These are phyloP conservation scores for Parasteatoda tepidariorum DNA, from an alignment of 1,140 invertebrate species.

Conservation along the genomic window DNA sequence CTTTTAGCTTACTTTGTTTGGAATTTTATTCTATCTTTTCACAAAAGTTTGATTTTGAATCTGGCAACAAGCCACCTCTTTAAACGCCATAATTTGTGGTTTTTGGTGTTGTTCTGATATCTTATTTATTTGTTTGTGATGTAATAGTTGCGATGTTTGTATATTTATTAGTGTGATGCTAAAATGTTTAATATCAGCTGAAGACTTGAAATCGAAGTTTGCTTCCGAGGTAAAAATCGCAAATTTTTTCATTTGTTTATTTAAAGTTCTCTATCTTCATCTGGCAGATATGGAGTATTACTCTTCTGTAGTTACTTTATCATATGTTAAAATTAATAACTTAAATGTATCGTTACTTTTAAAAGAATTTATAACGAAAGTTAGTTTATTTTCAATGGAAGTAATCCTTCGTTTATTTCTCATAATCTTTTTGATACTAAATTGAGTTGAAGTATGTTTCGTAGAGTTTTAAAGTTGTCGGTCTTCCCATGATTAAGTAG, in stretches of 20 bases:
- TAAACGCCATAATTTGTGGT: conserved; percentile 59
- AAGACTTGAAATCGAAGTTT: conserved; percentile 42
- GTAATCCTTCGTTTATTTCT: not conserved
- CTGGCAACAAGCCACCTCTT: conserved; percentile 24
- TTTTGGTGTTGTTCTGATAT: conserved; percentile 9
- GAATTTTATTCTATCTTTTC: too few relatives aligned
- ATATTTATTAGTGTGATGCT: conserved; percentile 45
- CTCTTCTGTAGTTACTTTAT: not conserved
- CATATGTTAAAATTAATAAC: not conserved
- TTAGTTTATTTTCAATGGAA: not conserved
- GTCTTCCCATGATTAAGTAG: too few relatives aligned
- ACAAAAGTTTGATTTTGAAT: too few relatives aligned
- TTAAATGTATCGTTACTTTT: not conserved
- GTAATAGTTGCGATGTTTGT: not conserved
- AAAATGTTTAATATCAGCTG: conserved; percentile 52
- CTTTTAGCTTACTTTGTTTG: too few relatives aligned
- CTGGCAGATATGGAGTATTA: conserved; percentile 22
- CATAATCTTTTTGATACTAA: not conserved
- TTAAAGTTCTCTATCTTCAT: not conserved
- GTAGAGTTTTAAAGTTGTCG: too few relatives aligned
- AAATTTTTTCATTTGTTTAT: not conserved
- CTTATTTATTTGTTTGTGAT: conserved; percentile 35
- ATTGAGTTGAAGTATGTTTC: too few relatives aligned
- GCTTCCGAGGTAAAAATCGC: conserved; percentile 9
- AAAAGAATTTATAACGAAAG: not conserved